phyloP scores from a whole-genome alignment of 30 jellyfish, hydroid and myxozoan genomes.

The Aurelia sp. region DNA sequence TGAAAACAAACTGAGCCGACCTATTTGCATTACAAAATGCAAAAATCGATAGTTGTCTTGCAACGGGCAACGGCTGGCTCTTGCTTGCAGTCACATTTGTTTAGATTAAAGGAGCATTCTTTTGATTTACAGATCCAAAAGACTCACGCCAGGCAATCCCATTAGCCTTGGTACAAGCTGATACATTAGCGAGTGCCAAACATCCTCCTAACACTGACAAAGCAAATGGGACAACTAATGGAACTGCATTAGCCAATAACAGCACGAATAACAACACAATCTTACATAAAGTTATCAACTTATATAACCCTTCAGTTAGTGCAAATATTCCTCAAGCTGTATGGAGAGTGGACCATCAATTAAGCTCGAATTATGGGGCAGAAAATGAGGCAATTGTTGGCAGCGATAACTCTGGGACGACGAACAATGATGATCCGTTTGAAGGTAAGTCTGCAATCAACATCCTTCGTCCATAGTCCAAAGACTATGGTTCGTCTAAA shows the following conservation, averaged over 20 bases:
- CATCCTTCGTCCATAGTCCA: too few relatives aligned
- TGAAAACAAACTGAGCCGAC: too few relatives aligned
- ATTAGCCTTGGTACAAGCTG: slow-evolving; percentile 93
- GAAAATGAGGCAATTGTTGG: background rate
- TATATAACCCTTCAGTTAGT: slow-evolving; percentile 1
- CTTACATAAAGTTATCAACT: slow-evolving; percentile 6
- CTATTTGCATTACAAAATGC: too few relatives aligned
- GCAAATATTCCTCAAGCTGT: slow-evolving; percentile 38
- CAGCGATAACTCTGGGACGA: background rate
- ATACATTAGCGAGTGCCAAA: slow-evolving; percentile 82
- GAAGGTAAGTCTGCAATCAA: slow-evolving; percentile 24
- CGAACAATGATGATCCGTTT: slow-evolving; percentile 10
- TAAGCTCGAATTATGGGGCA: background rate
- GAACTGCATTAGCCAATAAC: slow-evolving; percentile 5
- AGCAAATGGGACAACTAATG: slow-evolving; percentile 23
- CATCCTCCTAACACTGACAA: slow-evolving; percentile 73
- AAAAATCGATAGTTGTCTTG: too few relatives aligned
- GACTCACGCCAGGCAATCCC: slow-evolving; percentile 96
- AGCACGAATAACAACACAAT: background rate
- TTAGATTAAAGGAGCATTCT: too few relatives aligned
- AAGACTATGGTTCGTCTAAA: too few relatives aligned
- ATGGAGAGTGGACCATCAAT: slow-evolving; percentile 34
- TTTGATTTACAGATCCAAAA: slow-evolving; percentile 3
- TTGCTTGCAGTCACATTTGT: too few relatives aligned
- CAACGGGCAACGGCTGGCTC: too few relatives aligned